Evolutionary conservation across 2,113 vertebrate species (phyloP).

Genomic region (Odobenus rosmarus): DNA sequence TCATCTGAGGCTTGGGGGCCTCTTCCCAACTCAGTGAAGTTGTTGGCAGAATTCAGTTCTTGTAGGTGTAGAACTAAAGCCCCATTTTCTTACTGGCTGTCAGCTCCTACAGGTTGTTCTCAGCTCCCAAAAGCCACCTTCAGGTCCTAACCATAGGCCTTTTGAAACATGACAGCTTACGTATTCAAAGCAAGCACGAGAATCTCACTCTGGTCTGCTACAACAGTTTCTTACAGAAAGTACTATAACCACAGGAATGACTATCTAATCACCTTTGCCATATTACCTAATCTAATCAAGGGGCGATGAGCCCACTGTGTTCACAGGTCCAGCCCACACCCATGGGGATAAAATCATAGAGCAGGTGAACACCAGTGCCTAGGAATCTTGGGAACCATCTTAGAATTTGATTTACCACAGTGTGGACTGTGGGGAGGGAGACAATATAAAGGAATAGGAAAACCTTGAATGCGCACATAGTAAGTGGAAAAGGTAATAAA

Average conservation of each 20-base stretch:
- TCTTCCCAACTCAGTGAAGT: not conserved
- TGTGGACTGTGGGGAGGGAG: not conserved
- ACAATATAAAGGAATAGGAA: not conserved
- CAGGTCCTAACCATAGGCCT: not conserved
- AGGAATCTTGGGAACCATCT: not conserved
- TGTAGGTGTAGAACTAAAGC: not conserved
- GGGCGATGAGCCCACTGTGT: not conserved
- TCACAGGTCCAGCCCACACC: not conserved
- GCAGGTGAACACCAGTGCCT: not conserved
- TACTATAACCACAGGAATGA: not conserved
- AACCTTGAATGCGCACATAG: not conserved
- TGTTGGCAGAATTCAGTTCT: not conserved
- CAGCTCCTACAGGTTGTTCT: not conserved
- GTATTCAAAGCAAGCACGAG: slow-evolving; percentile 38
- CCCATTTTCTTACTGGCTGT: not conserved
- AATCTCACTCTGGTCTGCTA: not conserved
- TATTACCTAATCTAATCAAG: not conserved
- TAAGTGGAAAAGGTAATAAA: not conserved
- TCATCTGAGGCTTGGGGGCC: not conserved
- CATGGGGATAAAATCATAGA: not conserved
- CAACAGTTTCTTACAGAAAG: not conserved
- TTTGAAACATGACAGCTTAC: not conserved
- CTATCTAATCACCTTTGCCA: not conserved
- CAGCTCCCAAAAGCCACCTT: not conserved
- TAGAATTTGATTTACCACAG: not conserved